These are phyloP conservation scores for Standfussiana lucernea DNA, from an alignment of 2,888 invertebrate species.

Conservation along the genomic window DNA sequence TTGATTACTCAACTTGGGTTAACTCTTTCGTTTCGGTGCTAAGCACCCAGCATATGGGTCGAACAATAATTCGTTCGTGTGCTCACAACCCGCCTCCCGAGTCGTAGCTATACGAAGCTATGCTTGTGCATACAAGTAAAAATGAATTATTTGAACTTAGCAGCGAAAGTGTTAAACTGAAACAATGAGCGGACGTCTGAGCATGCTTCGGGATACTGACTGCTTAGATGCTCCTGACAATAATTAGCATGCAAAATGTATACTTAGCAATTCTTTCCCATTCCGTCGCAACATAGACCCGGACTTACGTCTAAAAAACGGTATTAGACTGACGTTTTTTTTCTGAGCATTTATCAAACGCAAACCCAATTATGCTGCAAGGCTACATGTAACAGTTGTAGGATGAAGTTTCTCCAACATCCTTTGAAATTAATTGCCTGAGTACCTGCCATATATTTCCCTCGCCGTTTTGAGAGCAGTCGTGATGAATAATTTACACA, in stretches of 20 bases:
- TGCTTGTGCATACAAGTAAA: too few relatives aligned
- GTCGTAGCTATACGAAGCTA: too few relatives aligned
- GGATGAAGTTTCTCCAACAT: slow-evolving; percentile 24
- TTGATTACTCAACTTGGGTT: too few relatives aligned
- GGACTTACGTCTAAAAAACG: not conserved
- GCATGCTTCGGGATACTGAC: not conserved
- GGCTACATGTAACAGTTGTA: slow-evolving; percentile 1
- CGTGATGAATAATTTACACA: not conserved
- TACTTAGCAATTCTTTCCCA: not conserved
- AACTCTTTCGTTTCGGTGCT: too few relatives aligned
- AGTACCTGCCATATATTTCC: not conserved
- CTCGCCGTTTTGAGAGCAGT: not conserved
- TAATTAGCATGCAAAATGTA: not conserved
- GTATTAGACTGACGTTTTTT: not conserved
- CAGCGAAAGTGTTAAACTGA: too few relatives aligned
- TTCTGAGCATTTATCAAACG: not conserved
- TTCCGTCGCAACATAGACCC: not conserved
- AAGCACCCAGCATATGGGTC: too few relatives aligned
- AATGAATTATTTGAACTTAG: too few relatives aligned
- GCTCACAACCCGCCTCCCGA: too few relatives aligned
- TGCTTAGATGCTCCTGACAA: not conserved
- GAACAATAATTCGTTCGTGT: too few relatives aligned
- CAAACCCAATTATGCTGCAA: not conserved
- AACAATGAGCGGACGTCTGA: not conserved
- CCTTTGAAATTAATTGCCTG: slow-evolving; percentile 11